phyloP scores from a whole-genome alignment of 2,888 invertebrate genomes.

The Ectemnius lituratus region DNA sequence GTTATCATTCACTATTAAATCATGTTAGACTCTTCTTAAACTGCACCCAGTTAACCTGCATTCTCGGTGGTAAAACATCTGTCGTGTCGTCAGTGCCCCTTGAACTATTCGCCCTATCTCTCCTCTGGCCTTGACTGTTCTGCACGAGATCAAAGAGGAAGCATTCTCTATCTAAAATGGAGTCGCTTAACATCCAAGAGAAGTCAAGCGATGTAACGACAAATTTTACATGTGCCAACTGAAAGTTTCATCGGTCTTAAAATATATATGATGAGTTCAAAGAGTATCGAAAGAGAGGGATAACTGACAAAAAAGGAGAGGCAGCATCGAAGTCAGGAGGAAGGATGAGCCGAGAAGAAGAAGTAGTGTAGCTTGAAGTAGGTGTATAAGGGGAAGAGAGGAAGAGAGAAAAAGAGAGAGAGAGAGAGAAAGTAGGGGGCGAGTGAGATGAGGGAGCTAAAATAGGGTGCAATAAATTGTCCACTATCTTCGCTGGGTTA shows the following conservation, averaged over 20 bases:
- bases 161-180: no score
- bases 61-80: slow-evolving; percentile 62
- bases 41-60: slow-evolving; percentile 47
- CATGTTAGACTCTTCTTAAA: slow-evolving; percentile 19
- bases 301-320: neutral
- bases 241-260: no score
- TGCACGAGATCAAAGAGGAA: no score
- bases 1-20: slow-evolving; percentile 68
- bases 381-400: slow-evolving; percentile 1
- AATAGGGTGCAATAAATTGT: slow-evolving; percentile 76
- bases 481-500: slow-evolving; percentile 76
- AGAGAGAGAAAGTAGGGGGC: slow-evolving; percentile 28
- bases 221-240: no score
- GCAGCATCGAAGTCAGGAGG: neutral
- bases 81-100: slow-evolving; percentile 31
- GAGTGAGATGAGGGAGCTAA: slow-evolving; percentile 65
- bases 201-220: neutral
- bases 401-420: slow-evolving; percentile 13
- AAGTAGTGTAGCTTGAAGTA: neutral
- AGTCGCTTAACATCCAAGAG: neutral
- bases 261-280: no score
- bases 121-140: no score
- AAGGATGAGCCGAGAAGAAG: slow-evolving; percentile 8
- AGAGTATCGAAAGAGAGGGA: neutral
- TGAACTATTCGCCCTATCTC: no score